A percentile compares a stretch with the other conserved stretches of the same genome.
Evolutionary conservation across 1,140 invertebrate genomes (phyloP).

Genomic region (Planococcus citri): DNA sequence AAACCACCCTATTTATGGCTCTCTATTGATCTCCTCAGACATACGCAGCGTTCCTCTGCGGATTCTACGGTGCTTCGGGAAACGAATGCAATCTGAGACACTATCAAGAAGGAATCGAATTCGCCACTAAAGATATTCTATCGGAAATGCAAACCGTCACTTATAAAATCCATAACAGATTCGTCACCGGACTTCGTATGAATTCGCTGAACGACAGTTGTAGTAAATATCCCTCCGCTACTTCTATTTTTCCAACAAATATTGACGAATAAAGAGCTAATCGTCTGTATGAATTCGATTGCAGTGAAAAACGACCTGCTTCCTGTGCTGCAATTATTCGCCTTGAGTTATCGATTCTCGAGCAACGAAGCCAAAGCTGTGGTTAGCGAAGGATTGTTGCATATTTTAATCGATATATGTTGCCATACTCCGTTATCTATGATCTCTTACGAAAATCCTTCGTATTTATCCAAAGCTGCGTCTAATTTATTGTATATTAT

Average conservation of each 20-base stretch:
- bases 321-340: background rate
- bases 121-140: background rate
- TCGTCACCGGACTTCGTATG: background rate
- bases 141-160: constrained; percentile 4
- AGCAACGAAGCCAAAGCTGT: background rate
- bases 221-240: background rate
- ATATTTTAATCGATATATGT: background rate
- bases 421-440: background rate
- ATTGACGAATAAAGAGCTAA: background rate
- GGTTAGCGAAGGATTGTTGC: background rate
- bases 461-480: background rate
- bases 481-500: background rate
- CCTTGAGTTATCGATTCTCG: constrained; percentile 1
- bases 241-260: background rate
- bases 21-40: background rate
- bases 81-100: background rate
- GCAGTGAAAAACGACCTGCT: background rate
- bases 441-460: background rate
- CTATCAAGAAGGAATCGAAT: background rate
- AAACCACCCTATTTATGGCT: too few relatives aligned
- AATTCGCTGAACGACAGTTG: background rate
- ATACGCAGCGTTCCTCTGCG: background rate
- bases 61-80: background rate
- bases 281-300: too few relatives aligned
- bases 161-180: background rate